Base-by-base conservation (phyloP, 1,140 invertebrate species). In the Agrypnia vestita region DNA sequence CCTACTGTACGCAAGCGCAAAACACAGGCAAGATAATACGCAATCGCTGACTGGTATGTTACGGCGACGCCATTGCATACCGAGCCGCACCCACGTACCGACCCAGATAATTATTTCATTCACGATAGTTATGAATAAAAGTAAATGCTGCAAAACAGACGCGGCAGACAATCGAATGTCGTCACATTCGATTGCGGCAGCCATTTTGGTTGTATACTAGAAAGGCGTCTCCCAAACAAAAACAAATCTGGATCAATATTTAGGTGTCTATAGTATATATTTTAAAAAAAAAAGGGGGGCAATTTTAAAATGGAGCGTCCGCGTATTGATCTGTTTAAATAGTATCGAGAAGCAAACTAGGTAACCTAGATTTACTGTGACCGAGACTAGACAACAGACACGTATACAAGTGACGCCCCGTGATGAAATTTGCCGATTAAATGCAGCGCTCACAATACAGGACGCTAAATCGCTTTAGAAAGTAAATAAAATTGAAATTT, bases 1-100 rank as follows among this genome's bases (percentile, higher is more conserved):
- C 46, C 64, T 69, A 3, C 4, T 69, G 64, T 69, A 47, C 64
- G 64, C 64, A 69, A 69, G 64, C 64, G 64, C 64, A 47, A 69
- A 21, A 13, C 11, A 51, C 3, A 13, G 7, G 35, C 10, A n/a
- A 69, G 25, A 13, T 64, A 69, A 19, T 43, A 47, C 64, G 64
- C 64, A 69, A 69, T 49, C 64, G 64, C 64, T 21, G 44, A 43
- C n/a, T 15, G 43, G 19, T 15, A 15, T 15, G 44, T n/a, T n/a
- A n/a, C n/a, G 64, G 12, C 44, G 64, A 1, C 43, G 11, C 64
- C 64, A 21, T 46, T 69, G 6, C 43, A 69, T 21, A 17, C 13
- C 19, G 0, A 69, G 8, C 64, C 64, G 44, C 64, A 69, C 64
- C 64, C 64, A 17, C 10, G 46, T 49, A 69, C 46, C 21, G 64